Evolutionary conservation across 2,113 vertebrate species (phyloP).

Genomic region (Nesoenas mayeri): DNA sequence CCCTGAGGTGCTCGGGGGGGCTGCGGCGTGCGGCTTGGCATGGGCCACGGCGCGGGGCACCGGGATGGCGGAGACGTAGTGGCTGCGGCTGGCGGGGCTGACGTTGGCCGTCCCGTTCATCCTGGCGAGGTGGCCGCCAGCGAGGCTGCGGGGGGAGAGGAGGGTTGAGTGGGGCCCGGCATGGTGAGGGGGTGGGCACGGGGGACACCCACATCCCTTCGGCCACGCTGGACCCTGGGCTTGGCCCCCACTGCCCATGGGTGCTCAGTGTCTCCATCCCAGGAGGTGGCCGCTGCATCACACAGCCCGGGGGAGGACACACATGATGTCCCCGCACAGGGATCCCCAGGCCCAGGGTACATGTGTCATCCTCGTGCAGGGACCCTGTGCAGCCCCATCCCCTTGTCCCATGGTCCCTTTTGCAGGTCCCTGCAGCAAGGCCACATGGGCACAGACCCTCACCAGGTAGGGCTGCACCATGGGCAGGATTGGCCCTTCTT

Average conservation of each 20-base stretch:
- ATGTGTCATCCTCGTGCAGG: not conserved
- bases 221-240: not conserved
- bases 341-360: not conserved
- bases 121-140: not conserved
- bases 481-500: not conserved
- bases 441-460: not conserved
- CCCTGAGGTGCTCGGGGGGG: not conserved
- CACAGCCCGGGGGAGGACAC: not conserved
- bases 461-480: not conserved
- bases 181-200: accelerated
- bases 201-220: not conserved
- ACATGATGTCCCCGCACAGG: not conserved
- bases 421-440: not conserved
- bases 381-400: not conserved
- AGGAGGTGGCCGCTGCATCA: not conserved
- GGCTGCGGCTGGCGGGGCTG: slow-evolving; percentile 51
- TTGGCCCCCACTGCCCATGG: not conserved
- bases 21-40: not conserved
- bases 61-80: slow-evolving; percentile 71
- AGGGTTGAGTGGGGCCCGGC: not conserved
- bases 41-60: slow-evolving; percentile 65
- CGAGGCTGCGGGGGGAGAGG: slow-evolving; percentile 4
- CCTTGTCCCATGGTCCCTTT: accelerated
- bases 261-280: not conserved
- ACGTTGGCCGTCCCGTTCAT: slow-evolving; percentile 72